phyloP scores from a whole-genome alignment of 92 coral and sea anemone species.

The Porites cylindrica region DNA sequence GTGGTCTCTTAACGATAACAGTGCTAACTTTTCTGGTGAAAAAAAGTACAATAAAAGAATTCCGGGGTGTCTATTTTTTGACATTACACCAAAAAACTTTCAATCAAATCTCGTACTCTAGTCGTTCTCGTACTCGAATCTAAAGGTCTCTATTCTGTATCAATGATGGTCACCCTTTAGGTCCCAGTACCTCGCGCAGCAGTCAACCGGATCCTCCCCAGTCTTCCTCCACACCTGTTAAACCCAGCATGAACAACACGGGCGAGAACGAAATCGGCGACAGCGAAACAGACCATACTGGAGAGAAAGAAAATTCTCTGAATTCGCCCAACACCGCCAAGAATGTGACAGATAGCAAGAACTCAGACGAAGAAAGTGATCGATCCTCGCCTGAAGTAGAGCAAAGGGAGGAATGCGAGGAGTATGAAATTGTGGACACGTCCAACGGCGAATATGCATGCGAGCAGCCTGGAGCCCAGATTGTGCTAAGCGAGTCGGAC shows the following conservation, averaged over 20 bases:
- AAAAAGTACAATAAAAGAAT: too few relatives aligned
- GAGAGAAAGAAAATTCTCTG: slow-evolving; percentile 19
- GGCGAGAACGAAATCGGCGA: not conserved
- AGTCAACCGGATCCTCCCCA: slow-evolving; percentile 9
- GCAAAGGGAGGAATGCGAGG: slow-evolving; percentile 45
- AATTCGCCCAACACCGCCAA: slow-evolving; percentile 3
- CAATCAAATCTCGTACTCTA: too few relatives aligned
- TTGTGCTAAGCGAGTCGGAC: slow-evolving; percentile 60
- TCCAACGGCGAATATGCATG: slow-evolving; percentile 48
- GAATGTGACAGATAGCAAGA: slow-evolving; percentile 1
- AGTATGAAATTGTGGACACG: slow-evolving; percentile 67
- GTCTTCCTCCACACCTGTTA: slow-evolving; percentile 19
- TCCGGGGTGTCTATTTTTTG: too few relatives aligned
- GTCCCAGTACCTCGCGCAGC: slow-evolving; percentile 22
- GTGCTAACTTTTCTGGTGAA: too few relatives aligned
- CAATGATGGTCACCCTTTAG: not conserved
- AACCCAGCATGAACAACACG: not conserved
- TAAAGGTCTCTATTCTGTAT: too few relatives aligned
- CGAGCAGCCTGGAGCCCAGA: slow-evolving; percentile 50
- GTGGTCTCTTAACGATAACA: too few relatives aligned
- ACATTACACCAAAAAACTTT: too few relatives aligned
- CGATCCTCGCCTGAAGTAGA: slow-evolving; percentile 29
- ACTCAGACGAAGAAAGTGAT: slow-evolving; percentile 10
- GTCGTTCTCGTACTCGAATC: too few relatives aligned
- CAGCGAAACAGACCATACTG: not conserved